Conservation (phyloP, 2,888 invertebrate genomes). For the Coecobrya sp. region DNA sequence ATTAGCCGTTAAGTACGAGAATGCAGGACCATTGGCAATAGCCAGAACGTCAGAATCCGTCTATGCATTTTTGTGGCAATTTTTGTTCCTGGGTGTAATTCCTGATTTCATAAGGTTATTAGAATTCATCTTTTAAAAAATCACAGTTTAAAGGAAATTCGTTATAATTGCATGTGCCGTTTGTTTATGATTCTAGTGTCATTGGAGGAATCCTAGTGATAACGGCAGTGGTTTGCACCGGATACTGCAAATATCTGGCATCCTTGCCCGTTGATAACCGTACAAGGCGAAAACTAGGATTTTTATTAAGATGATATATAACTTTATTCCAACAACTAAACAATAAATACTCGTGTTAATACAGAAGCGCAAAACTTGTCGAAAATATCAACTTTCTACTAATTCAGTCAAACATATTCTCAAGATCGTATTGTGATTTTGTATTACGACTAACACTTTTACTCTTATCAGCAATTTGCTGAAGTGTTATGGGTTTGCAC, state of each 20-base stretch:
- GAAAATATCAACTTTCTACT: too few relatives aligned
- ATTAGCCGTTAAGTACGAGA: slow-evolving; percentile 81
- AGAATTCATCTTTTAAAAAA: too few relatives aligned
- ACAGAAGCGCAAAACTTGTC: neutral
- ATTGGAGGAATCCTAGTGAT: slow-evolving; percentile 72
- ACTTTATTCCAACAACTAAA: neutral
- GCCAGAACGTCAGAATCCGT: slow-evolving; percentile 76
- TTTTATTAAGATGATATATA: slow-evolving; percentile 61
- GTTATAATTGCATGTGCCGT: neutral
- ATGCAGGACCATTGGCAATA: slow-evolving; percentile 82
- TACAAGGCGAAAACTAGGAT: slow-evolving; percentile 37
- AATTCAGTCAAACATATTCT: neutral
- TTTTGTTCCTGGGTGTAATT: slow-evolving; percentile 73
- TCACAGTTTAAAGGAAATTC: too few relatives aligned
- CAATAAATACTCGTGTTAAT: neutral
- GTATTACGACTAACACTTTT: neutral
- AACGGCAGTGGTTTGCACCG: slow-evolving; percentile 63
- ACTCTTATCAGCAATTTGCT: slow-evolving; percentile 20
- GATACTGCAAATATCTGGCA: slow-evolving; percentile 71
- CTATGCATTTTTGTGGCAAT: slow-evolving; percentile 84
- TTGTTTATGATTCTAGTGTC: slow-evolving; percentile 60
- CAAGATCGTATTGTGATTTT: neutral
- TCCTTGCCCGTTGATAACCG: slow-evolving; percentile 59
- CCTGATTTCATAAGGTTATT: slow-evolving; percentile 83
- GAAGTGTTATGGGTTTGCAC: neutral